A percentile compares a stretch with the other conserved stretches of the same genome.
Evolutionary conservation across 2,113 vertebrate genomes (phyloP).

Genomic region (Otus sunia): DNA sequence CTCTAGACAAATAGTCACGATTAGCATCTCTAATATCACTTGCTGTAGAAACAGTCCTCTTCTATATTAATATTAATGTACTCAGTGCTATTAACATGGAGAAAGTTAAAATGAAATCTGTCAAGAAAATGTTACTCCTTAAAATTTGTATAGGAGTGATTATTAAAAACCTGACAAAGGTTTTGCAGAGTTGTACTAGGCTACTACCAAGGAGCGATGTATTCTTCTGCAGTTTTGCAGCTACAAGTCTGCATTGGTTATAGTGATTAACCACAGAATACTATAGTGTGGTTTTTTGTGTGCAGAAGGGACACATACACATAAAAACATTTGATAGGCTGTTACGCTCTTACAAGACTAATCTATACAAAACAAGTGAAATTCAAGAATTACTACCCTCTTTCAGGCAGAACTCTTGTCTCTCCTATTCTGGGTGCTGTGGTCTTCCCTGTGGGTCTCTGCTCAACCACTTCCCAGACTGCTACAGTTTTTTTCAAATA

Average conservation of each 20-base stretch:
- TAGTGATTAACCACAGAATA: background rate
- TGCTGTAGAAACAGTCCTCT: background rate
- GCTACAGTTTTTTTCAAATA: background rate
- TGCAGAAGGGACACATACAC: background rate
- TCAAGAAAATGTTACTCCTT: background rate
- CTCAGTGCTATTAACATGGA: background rate
- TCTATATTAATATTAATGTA: background rate
- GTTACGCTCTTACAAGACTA: background rate
- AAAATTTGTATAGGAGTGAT: background rate
- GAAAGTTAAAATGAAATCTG: background rate
- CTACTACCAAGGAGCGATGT: background rate
- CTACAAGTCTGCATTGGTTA: background rate
- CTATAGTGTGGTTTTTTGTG: accelerated
- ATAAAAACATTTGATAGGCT: background rate
- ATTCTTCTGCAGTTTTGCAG: background rate
- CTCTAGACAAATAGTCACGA: background rate
- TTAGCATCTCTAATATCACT: constrained; percentile 38
- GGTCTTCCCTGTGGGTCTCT: background rate
- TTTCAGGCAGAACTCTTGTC: background rate
- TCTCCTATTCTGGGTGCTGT: background rate
- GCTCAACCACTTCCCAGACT: background rate
- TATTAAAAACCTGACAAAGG: background rate
- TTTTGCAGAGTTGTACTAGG: background rate
- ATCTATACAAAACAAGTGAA: background rate
- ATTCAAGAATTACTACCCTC: background rate